Base-by-base conservation (phyloP, 1,140 invertebrate species). In the Pogonomyrmex barbatus region DNA sequence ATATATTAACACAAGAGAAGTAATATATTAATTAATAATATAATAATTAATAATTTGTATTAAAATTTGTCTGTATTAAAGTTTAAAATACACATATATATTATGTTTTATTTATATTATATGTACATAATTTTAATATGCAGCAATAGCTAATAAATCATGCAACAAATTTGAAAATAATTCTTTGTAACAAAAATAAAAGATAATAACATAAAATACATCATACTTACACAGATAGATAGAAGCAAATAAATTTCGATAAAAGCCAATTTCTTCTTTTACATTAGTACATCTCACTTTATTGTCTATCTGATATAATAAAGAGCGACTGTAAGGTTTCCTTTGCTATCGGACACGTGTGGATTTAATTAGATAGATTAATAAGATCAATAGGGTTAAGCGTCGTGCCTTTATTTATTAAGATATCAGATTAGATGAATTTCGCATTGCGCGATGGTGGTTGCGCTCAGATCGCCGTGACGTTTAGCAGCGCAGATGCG, bases 401-500 rank as follows among this genome's bases (percentile, higher is more conserved):
- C 17, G 33, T 83, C 58, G 9, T 63, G 42, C 56, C 52, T 56
- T 54, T 56, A 60, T 71, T 71, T 82, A 54, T 68, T 45, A 58
- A 30, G 45, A 63, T 50, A 78, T 10, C 58, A 50, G 42, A 50
- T 50, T 9, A 39, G 50, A 12, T 17, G 39, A 58, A 70, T 70
- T 50, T 45, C 14, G 75, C 76, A 73, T 60, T 62, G 56, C 54
- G 50, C 83, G 82, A 79, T 45, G 71, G 71, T 42, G 62, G 71
- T 65, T n/a, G 83, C 77, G 83, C 67, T 42, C 78, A 70, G 83
- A 70, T 89, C 52, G 84, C 24, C 33, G 45, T 65, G 75, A 75
- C 67, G 75, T 83, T 73, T 79, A 75, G 78, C 77, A 71, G 78
- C 85, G 60, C 58, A 81, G 87, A 65, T 78, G 78, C 78, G 67